Evolutionary conservation across 37 sponge, comb jelly and placozoan species (phyloP).

Genomic region (Haliclona indistincta): DNA sequence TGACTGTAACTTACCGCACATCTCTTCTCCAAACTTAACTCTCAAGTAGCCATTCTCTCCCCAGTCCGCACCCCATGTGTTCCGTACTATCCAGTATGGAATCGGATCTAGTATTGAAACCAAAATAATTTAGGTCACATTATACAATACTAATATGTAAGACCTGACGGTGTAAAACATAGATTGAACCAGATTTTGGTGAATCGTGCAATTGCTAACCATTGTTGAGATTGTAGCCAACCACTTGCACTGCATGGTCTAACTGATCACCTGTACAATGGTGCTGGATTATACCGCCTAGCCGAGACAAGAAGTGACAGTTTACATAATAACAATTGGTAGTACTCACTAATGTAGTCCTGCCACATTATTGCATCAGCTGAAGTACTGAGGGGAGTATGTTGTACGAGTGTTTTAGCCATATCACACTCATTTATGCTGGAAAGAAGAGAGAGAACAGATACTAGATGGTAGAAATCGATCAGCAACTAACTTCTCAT

Average conservation of each 20-base stretch:
- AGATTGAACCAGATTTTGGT: too few relatives aligned
- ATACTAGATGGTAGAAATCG: neutral
- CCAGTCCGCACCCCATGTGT: constrained; percentile 88
- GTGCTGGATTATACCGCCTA: constrained; percentile 85
- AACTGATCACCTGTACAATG: constrained; percentile 53
- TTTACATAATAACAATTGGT: constrained; percentile 29
- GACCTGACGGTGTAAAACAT: too few relatives aligned
- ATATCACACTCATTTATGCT: constrained; percentile 12
- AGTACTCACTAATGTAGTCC: constrained; percentile 76
- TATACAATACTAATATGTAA: too few relatives aligned
- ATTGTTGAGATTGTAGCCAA: constrained; percentile 79
- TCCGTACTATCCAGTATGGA: constrained; percentile 85
- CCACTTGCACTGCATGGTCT: constrained; percentile 84
- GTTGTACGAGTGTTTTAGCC: neutral
- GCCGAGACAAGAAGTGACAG: neutral
- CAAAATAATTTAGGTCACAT: neutral
- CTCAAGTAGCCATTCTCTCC: constrained; percentile 78
- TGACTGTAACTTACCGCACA: constrained; percentile 69
- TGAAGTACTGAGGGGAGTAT: constrained; percentile 62
- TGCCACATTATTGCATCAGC: constrained; percentile 85
- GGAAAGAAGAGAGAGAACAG: neutral
- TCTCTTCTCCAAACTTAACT: constrained; percentile 53
- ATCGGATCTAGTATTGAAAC: constrained; percentile 39
- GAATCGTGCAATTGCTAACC: too few relatives aligned
- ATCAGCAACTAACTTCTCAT: neutral